A percentile compares a stretch with the other conserved stretches of the same genome.
Conservation (phyloP, 2,888 invertebrate genomes). For the Hartigia nigra region DNA sequence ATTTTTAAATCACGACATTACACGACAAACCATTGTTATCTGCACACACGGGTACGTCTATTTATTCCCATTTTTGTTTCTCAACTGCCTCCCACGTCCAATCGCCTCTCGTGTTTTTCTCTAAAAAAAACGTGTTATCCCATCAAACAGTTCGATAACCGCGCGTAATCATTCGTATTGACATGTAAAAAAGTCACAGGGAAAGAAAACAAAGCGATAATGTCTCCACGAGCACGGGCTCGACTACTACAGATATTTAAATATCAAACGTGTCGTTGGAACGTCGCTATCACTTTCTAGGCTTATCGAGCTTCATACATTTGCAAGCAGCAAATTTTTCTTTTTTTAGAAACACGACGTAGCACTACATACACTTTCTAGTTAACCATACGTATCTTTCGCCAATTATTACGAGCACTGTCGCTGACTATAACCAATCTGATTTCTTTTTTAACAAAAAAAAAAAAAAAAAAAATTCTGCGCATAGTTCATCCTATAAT, state of each 20-base stretch:
- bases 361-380: neutral
- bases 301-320: neutral
- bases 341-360: neutral
- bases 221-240: neutral
- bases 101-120: neutral
- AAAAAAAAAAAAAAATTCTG: neutral
- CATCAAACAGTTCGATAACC: neutral
- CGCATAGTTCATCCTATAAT: no score
- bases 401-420: neutral
- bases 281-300: neutral
- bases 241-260: neutral
- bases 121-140: neutral
- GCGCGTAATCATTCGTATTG: neutral
- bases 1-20: neutral
- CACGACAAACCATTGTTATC: neutral
- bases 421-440: neutral
- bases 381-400: neutral
- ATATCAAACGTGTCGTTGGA: neutral
- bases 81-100: neutral
- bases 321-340: neutral
- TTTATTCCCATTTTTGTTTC: neutral
- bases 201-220: neutral
- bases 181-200: neutral
- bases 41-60: neutral
- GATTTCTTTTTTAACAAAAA: neutral